Percentiles rank a stretch among this genome's conserved stretches.
These are phyloP conservation scores for Drosophila suboccidentalis DNA, from an alignment of 2,888 invertebrate genomes.

Conservation along the genomic window DNA sequence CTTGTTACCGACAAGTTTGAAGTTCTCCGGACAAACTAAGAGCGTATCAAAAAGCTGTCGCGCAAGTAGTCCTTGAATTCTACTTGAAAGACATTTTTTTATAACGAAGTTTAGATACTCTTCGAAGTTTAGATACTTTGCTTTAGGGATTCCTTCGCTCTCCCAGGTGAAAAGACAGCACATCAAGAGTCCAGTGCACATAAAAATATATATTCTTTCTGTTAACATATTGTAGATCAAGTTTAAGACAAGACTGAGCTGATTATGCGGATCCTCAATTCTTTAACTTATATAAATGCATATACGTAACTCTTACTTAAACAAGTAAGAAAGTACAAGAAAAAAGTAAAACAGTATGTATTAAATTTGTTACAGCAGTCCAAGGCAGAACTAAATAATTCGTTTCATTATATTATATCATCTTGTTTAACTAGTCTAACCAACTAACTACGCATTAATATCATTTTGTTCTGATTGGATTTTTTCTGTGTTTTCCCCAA, in stretches of 20 bases:
- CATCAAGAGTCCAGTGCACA: conserved; percentile 35
- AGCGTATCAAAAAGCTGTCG: too few species aligned
- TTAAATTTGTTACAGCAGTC: background rate
- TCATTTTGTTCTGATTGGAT: too few species aligned
- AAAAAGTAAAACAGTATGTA: background rate
- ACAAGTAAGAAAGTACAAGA: too few species aligned
- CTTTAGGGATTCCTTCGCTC: background rate
- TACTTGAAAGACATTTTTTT: background rate
- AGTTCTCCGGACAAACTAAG: too few species aligned
- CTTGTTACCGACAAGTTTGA: too few species aligned
- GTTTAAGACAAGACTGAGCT: background rate
- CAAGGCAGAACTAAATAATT: background rate
- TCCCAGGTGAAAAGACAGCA: conserved; percentile 5
- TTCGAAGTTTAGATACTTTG: background rate
- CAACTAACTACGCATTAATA: too few species aligned
- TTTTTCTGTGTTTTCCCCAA: too few species aligned
- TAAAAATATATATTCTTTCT: background rate
- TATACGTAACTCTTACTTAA: background rate
- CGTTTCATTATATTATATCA: background rate
- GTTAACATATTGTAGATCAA: conserved; percentile 15
- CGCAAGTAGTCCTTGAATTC: too few species aligned
- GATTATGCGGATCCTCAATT: too few species aligned
- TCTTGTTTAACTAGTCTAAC: too few species aligned
- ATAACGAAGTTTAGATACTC: too few species aligned
- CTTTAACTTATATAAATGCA: conserved; percentile 3